Base-by-base conservation (phyloP, 64 coral and sea anemone species). In the Montipora cactus region DNA sequence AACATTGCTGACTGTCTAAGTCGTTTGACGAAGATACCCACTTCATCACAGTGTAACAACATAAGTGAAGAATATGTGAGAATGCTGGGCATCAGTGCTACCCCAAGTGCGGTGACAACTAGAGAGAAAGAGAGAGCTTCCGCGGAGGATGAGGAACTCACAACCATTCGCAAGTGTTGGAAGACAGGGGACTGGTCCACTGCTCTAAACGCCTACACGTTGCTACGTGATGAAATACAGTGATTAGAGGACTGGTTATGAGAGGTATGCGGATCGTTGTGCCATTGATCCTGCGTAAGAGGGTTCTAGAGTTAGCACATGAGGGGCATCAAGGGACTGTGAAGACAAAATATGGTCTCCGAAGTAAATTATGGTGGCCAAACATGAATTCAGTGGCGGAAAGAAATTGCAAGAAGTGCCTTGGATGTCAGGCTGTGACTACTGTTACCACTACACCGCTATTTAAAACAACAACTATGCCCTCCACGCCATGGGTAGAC, bases 351-450 rank as follows among this genome's bases (percentile, higher is more conserved):
- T 75, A 80, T 22, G 8, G 76, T 59, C 74, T 90, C 59, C 14
- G 76, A 90, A 57, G 75, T 8, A 90, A 90, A 77, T 75, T 90
- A 19, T 90, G 88, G 76, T 80, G 88, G 88, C 88, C 55, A 59
- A 79, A 51, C 23, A 90, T 80, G 74, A 49, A 78, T 25, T 21
- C 44, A 44, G 79, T 83, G 52, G 76, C 50, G 19, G 75, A 90
- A 28, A 67, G 53, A 57, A 14, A 77, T 44, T 79, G 76, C 57
- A 76, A 47, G n/a, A 64, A n/a, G 1, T 90, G 76, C 55, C 14
- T 67, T 79, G 62, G 88, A 14, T 79, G 88, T n/a, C 58, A 81
- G 48, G 68, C 53, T 2, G 87, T 89, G 51, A 75, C 19, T 3
- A 46, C 53, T 55, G 70, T 16, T 77, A 44, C 57, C 59, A 79